Conservation (phyloP, 2,113 vertebrate species). For the Egretta garzetta region DNA sequence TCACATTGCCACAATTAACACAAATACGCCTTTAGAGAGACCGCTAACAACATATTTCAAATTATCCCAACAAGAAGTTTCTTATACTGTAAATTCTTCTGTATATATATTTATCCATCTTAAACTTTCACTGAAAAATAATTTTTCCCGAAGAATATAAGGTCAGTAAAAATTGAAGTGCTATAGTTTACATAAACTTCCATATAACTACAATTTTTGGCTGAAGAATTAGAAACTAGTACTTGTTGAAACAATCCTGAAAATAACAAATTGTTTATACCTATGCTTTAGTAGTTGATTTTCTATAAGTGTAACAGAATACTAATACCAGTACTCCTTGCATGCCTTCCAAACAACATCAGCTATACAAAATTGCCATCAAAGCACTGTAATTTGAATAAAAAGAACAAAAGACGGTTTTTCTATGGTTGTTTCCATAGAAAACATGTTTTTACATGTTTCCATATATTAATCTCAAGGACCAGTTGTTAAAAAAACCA, state of each 20-base stretch:
- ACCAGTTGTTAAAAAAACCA: not conserved
- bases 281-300: not conserved
- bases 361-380: not conserved
- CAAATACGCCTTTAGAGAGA: not conserved
- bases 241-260: not conserved
- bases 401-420: not conserved
- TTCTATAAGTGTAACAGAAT: not conserved
- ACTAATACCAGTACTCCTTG: not conserved
- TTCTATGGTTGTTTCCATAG: rapidly evolving
- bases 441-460: not conserved
- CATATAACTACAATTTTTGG: not conserved
- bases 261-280: not conserved
- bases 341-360: not conserved
- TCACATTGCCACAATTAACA: not conserved
- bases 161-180: not conserved
- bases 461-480: not conserved
- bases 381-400: not conserved
- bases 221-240: not conserved
- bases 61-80: not conserved
- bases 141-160: not conserved
- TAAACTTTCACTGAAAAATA: not conserved
- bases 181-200: not conserved
- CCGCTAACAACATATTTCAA: not conserved
- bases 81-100: not conserved
- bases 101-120: not conserved